Conservation (phyloP, 2,113 vertebrate species). For the Todiramphus saurophagus region DNA sequence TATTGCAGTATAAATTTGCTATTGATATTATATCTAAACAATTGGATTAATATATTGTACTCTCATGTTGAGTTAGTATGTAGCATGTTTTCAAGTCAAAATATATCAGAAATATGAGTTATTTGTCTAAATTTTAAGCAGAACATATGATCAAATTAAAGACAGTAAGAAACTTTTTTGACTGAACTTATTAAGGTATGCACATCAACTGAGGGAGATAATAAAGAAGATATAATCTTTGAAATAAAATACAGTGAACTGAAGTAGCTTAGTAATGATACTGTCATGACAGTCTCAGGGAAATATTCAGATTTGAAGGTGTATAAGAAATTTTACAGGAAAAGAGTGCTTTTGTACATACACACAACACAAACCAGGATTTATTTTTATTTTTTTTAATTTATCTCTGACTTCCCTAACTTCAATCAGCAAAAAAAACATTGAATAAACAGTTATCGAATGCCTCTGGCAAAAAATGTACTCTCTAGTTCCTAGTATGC, state of each 20-base stretch:
- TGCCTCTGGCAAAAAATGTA: conserved; percentile 47
- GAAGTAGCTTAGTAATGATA: not conserved
- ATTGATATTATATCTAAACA: not conserved
- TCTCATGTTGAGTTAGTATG: not conserved
- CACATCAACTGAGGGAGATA: not conserved
- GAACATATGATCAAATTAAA: not conserved
- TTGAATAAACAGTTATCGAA: conserved; percentile 59
- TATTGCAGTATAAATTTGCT: not conserved
- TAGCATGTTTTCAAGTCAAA: not conserved
- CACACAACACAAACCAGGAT: not conserved
- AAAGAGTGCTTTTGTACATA: not conserved
- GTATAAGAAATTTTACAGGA: not conserved
- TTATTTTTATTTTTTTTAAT: not conserved
- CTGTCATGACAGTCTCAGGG: not conserved
- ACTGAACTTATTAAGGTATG: not conserved
- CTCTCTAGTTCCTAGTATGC: conserved; percentile 51
- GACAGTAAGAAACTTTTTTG: not conserved
- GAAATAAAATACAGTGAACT: not conserved
- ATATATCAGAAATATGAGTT: not conserved
- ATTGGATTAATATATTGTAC: not conserved
- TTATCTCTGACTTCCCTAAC: not conserved
- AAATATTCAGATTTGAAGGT: not conserved
- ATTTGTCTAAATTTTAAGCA: not conserved
- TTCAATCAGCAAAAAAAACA: conserved; percentile 44
- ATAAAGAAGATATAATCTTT: not conserved